Evolutionary conservation across 2,797 vertebrate genomes (phyloP).

Genomic region (Nannoperca obscura): DNA sequence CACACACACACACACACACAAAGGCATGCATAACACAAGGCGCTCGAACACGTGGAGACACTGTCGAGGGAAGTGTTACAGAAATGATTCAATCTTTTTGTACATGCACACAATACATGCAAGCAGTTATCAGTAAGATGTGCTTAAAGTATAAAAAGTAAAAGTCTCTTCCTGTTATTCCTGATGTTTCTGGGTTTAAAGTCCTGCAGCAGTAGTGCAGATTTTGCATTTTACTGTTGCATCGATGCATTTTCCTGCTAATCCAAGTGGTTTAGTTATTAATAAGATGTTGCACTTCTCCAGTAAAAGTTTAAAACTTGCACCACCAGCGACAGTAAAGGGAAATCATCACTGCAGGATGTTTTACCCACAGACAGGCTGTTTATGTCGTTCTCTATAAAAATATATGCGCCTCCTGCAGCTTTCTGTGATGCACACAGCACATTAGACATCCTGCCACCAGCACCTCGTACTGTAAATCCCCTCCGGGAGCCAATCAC

Average conservation of each 20-base stretch:
- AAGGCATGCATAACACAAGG: slow-evolving; percentile 4
- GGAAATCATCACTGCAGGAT: slow-evolving; percentile 36
- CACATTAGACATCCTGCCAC: slow-evolving; percentile 25
- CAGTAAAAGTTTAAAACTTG: background rate
- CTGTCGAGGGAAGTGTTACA: background rate
- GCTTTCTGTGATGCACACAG: slow-evolving; percentile 31
- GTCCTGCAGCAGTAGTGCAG: no score
- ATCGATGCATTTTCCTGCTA: no score
- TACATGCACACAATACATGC: background rate
- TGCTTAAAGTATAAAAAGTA: no score
- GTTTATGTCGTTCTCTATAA: slow-evolving; percentile 20
- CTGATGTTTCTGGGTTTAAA: no score
- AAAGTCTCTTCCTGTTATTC: no score
- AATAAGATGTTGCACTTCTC: background rate
- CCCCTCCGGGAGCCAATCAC: slow-evolving; percentile 60
- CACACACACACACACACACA: slow-evolving; percentile 3
- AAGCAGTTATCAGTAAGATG: no score
- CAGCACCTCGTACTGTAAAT: slow-evolving; percentile 38
- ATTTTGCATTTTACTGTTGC: no score
- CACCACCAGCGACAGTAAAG: background rate
- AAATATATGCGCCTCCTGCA: slow-evolving; percentile 17
- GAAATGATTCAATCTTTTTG: background rate
- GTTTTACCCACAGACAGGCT: slow-evolving; percentile 9
- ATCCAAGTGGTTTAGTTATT: no score
- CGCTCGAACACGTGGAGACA: slow-evolving; percentile 3